Evolutionary conservation across 2,113 vertebrate species (phyloP).

Genomic region (Sarotherodon lohbergeri): DNA sequence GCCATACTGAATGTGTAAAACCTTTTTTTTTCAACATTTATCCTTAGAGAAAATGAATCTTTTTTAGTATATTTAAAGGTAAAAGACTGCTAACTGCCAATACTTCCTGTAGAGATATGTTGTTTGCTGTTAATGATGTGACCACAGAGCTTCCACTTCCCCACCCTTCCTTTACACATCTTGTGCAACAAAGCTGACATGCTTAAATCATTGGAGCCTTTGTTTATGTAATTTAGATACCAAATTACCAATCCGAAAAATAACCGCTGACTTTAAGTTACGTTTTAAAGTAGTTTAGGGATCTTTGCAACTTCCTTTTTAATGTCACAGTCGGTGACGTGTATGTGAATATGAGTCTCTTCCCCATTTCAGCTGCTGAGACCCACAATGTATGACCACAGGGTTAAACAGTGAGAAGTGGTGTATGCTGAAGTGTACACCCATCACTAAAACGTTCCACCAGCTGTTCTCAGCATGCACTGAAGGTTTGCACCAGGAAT

Average conservation of each 20-base stretch:
- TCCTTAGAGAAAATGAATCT: neutral
- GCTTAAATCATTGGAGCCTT: neutral
- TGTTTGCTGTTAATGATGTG: neutral
- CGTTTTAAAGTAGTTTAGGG: neutral
- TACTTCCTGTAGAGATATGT: neutral
- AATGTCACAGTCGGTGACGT: neutral
- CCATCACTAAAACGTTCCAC: neutral
- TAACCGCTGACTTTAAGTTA: neutral
- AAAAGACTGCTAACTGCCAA: neutral
- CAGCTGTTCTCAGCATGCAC: neutral
- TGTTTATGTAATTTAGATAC: neutral
- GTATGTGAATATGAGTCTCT: neutral
- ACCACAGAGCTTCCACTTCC: slow-evolving; percentile 9
- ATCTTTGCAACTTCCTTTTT: neutral
- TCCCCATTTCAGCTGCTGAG: slow-evolving; percentile 16
- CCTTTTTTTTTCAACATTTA: neutral
- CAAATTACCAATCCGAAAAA: neutral
- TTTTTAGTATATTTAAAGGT: neutral
- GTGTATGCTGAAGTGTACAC: neutral
- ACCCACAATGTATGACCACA: neutral
- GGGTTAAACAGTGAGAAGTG: neutral
- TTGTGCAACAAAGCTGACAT: neutral
- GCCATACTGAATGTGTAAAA: neutral
- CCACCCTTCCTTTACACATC: slow-evolving; percentile 26
- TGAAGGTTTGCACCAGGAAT: neutral